Evolutionary conservation across 2,113 vertebrate species (phyloP), one percentile per base, ranked within the genome.

Genomic region (Bombycilla garrulus): DNA sequence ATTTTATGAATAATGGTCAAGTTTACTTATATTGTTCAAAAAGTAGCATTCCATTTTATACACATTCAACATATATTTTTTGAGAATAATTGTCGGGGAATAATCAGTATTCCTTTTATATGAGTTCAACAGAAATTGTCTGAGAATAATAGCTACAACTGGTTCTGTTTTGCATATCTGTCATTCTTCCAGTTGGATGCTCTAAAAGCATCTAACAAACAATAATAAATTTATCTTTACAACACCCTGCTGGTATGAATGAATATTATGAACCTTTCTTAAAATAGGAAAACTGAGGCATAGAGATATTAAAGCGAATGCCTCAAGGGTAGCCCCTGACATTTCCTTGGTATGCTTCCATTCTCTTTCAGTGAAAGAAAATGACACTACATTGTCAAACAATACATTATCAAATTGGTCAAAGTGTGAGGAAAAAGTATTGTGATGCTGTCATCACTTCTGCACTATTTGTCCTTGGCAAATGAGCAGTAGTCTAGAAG

Each of bases 131-230:
- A 91, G 64, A 95, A 95, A 96, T 92, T 88, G 82, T 77, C 85
- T 86, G 85, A 92, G 67, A 93, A 88, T 93, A 96, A 92, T 93
- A 92, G 85, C 70, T 88, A 70, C 65, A 87, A 86, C 38, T 92
- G 62, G 53, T 91, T 92, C 85, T 91, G 21, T 81, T 97, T 97
- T 96, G 90, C 85, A 89, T 94, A 93, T 96, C 88, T 93, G 65
- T 95, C 88, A 66, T 93, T 67, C 71, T 83, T 93, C 84, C 94
- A 72, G 76, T 29, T 81, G 90, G 74, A 51, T 35, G 69, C 70
- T 87, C 91, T 94, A 94, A 94, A 95, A 95, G 91, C 95, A 89
- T 86, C 92, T 92, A 95, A 61, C 51, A 95, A 96, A 93, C 91
- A 95, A 82, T 95, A 94, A 93, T 90, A 97, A 80, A 92, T 87